Evolutionary conservation across 2,797 vertebrate species (phyloP).

Genomic region (Triplophysa yarkandensis): DNA sequence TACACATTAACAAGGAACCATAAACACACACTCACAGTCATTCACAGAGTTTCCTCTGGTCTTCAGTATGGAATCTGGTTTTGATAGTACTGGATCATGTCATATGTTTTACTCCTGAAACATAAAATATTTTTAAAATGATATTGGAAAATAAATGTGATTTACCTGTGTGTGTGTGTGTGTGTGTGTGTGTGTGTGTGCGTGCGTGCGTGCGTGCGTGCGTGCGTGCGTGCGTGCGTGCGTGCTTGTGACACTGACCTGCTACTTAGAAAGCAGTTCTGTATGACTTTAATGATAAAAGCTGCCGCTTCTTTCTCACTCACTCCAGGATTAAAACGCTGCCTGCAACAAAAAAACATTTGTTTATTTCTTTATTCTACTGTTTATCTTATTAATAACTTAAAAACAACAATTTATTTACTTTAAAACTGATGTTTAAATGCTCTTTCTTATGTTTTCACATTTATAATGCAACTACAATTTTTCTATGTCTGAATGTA

Average conservation of each 20-base stretch:
- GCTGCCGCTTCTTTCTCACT: slow-evolving; percentile 93
- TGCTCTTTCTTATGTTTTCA: no score
- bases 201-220: background rate
- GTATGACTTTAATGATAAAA: slow-evolving; percentile 95
- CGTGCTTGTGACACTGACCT: slow-evolving; percentile 72
- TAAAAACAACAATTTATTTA: background rate
- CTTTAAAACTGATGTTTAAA: background rate
- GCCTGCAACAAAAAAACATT: slow-evolving; percentile 67
- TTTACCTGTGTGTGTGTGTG: no score
- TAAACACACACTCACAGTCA: background rate
- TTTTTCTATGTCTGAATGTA: background rate
- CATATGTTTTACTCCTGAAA: slow-evolving; percentile 92
- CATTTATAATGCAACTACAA: no score
- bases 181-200: background rate
- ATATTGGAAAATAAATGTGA: background rate
- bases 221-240: background rate
- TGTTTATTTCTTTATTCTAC: background rate
- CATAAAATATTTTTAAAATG: slow-evolving; percentile 13
- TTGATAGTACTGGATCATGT: slow-evolving; percentile 99
- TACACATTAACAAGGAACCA: slow-evolving; percentile 5
- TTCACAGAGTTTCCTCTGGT: background rate
- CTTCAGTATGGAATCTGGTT: slow-evolving; percentile 95
- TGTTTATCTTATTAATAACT: background rate
- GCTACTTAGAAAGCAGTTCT: slow-evolving; percentile 98
- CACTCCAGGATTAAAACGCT: slow-evolving; percentile 92